These are phyloP conservation scores for Emys orbicularis DNA, from an alignment of 2,797 vertebrate species.

Conservation along the genomic window DNA sequence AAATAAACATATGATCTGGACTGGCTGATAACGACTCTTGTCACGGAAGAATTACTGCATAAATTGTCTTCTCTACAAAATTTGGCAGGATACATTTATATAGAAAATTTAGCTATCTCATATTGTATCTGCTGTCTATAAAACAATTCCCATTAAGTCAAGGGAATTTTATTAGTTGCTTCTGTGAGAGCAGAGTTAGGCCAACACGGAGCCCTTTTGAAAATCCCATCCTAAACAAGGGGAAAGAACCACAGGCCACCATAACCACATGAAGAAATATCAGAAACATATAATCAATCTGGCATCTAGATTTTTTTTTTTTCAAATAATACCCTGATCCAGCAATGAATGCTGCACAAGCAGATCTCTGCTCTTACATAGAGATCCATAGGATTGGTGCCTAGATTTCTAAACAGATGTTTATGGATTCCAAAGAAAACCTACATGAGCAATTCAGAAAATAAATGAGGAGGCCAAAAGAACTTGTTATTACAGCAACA, in stretches of 20 bases:
- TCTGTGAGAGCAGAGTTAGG: not conserved
- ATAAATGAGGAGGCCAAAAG: not conserved
- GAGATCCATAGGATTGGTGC: slow-evolving; percentile 11
- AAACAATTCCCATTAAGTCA: not conserved
- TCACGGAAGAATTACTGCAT: not conserved
- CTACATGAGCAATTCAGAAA: not conserved
- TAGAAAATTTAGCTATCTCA: not conserved
- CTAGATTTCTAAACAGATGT: slow-evolving; percentile 43
- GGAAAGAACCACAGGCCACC: not conserved
- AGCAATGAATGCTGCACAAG: slow-evolving; percentile 8
- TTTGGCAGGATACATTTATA: not conserved
- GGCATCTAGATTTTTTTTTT: not conserved
- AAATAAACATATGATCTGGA: not conserved
- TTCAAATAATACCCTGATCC: not conserved
- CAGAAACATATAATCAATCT: slow-evolving; percentile 13
- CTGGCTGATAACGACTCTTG: not conserved
- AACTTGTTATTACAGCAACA: slow-evolving; percentile 3
- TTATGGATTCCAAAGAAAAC: slow-evolving; percentile 6
- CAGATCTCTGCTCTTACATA: not conserved
- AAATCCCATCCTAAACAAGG: not conserved
- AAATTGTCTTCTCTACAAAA: not conserved
- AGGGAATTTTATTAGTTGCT: not conserved
- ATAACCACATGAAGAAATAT: slow-evolving; percentile 33
- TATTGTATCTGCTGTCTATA: not conserved
- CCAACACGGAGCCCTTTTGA: not conserved